These are phyloP conservation scores for Scolanthus callimorphus DNA, from an alignment of 92 coral and sea anemone genomes.

Conservation along the genomic window DNA sequence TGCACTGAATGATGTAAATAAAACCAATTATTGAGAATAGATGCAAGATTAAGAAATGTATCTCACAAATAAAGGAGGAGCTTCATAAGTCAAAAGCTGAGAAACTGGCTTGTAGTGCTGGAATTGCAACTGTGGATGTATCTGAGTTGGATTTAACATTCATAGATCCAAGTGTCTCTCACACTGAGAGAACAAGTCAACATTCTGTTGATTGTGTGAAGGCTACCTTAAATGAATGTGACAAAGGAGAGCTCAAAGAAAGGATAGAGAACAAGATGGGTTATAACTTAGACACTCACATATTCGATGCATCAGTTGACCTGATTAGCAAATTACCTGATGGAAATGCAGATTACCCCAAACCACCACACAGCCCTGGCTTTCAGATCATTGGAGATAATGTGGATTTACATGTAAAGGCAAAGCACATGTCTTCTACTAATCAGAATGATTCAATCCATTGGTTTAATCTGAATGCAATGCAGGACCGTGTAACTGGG, in stretches of 20 bases:
- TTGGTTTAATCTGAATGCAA: slow-evolving; percentile 67
- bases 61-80: background rate
- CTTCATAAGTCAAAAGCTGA: background rate
- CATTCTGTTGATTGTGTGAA: too few relatives aligned
- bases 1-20: slow-evolving; percentile 7
- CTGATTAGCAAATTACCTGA: background rate
- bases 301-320: background rate
- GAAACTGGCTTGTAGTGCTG: background rate
- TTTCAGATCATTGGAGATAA: slow-evolving; percentile 61
- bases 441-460: slow-evolving; percentile 61
- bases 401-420: slow-evolving; percentile 49
- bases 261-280: background rate
- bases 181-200: background rate
- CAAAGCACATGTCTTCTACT: slow-evolving; percentile 44
- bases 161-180: background rate
- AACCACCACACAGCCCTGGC: slow-evolving; percentile 18
- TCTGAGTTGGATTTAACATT: background rate
- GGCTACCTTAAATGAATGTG: too few relatives aligned
- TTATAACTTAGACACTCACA: background rate
- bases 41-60: background rate
- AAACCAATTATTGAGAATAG: background rate
- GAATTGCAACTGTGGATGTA: background rate
- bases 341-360: background rate
- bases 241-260: background rate
- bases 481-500: slow-evolving; percentile 38